Evolutionary conservation across 2,113 vertebrate genomes (phyloP).

Genomic region (Hippocampus comes): DNA sequence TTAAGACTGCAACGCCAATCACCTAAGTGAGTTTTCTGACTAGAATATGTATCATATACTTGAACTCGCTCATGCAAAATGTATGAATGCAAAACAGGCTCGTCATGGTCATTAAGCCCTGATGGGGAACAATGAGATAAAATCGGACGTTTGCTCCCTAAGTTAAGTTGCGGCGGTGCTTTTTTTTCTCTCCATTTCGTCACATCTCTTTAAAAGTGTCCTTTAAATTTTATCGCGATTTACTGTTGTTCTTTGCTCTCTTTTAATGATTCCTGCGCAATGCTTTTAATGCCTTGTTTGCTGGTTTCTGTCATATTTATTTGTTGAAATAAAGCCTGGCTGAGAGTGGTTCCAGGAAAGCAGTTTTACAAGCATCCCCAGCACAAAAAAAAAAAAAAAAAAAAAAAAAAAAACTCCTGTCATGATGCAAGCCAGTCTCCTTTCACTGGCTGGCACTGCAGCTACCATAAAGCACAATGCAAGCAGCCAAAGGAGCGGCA

Average conservation of each 20-base stretch:
- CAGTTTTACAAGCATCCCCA: constrained; percentile 25
- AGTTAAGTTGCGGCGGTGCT: constrained; percentile 7
- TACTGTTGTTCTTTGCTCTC: constrained; percentile 35
- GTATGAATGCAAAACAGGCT: neutral
- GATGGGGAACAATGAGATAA: neutral
- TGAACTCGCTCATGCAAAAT: constrained; percentile 25
- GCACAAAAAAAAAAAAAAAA: neutral
- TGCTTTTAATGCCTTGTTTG: constrained; percentile 25
- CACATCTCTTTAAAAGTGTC: constrained; percentile 40
- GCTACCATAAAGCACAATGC: constrained; percentile 47
- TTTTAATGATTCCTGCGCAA: constrained; percentile 28
- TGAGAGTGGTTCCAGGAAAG: constrained; percentile 40
- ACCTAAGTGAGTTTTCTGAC: constrained; percentile 16
- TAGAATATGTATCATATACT: constrained; percentile 7
- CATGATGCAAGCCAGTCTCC: constrained; percentile 20
- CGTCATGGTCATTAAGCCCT: neutral
- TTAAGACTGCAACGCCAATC: constrained; percentile 7
- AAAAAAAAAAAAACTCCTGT: constrained; percentile 4
- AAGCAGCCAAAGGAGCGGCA: constrained; percentile 34
- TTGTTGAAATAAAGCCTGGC: constrained; percentile 36
- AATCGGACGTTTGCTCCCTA: neutral
- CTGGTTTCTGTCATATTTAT: constrained; percentile 37
- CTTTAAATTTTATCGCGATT: constrained; percentile 47
- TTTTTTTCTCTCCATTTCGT: neutral
- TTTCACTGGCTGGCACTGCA: constrained; percentile 38